These are phyloP conservation scores for Danionella cerebrum DNA, from an alignment of 2,113 vertebrate species.

Conservation along the genomic window DNA sequence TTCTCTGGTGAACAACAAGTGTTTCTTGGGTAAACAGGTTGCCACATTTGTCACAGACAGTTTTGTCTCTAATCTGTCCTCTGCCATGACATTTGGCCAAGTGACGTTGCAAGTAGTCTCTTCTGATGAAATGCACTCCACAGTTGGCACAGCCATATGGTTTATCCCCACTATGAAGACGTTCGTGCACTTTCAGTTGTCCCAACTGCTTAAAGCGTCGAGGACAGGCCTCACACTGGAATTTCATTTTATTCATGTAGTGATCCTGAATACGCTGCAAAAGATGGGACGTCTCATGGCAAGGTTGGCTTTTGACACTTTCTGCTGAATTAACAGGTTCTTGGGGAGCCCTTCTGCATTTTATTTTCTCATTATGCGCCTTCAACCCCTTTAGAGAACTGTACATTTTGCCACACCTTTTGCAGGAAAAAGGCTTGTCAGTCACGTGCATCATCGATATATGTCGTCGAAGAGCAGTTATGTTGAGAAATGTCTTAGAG, in stretches of 20 bases:
- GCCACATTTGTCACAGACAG: constrained; percentile 57
- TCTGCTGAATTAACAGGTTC: not conserved
- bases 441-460: constrained; percentile 49
- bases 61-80: not conserved
- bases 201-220: constrained; percentile 47
- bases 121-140: constrained; percentile 61
- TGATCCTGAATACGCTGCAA: constrained; percentile 49
- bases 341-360: not conserved
- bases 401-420: constrained; percentile 47
- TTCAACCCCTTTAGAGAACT: constrained; percentile 47
- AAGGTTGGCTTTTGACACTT: constrained; percentile 10
- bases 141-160: constrained; percentile 60
- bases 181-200: constrained; percentile 50
- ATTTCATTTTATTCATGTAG: constrained; percentile 48
- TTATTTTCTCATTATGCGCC: constrained; percentile 33
- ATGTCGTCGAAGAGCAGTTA: constrained; percentile 54
- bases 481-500: constrained; percentile 46
- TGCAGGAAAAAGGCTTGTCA: constrained; percentile 53
- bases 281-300: constrained; percentile 36
- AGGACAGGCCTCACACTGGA: constrained; percentile 56
- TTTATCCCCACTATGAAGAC: constrained; percentile 64
- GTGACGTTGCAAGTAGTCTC: constrained; percentile 64
- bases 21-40: constrained; percentile 41
- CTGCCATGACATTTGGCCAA: constrained; percentile 47
- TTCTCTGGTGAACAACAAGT: constrained; percentile 44